Evolutionary conservation across 37 sponge, comb jelly and placozoan species (phyloP).

Genomic region (Crambe crambe): DNA sequence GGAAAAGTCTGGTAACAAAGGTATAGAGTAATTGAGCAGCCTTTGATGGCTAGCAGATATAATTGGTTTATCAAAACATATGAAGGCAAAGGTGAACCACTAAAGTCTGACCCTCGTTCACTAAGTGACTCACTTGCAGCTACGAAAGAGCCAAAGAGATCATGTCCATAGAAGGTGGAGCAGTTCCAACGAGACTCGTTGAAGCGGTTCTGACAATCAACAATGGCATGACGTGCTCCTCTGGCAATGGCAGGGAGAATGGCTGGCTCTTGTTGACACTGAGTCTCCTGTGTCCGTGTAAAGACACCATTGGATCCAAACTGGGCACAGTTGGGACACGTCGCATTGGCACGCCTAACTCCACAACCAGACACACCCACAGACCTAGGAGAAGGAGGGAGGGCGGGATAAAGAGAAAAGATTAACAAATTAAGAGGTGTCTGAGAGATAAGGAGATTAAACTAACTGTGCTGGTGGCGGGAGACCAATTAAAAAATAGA

Average conservation of each 20-base stretch:
- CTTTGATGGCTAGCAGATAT: too few species aligned
- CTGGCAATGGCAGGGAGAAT: constrained; percentile 26
- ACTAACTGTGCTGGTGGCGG: too few species aligned
- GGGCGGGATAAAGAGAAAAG: not conserved
- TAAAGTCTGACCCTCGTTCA: too few species aligned
- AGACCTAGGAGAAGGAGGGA: constrained; percentile 15
- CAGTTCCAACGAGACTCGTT: constrained; percentile 56
- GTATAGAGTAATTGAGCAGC: too few species aligned
- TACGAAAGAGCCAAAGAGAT: constrained; percentile 55
- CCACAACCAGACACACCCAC: constrained; percentile 13
- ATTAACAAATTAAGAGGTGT: not conserved
- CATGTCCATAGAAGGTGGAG: constrained; percentile 37
- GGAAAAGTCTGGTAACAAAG: too few species aligned
- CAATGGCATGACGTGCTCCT: constrained; percentile 26
- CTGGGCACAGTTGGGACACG: constrained; percentile 20
- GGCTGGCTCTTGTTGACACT: constrained; percentile 7
- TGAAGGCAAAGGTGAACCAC: too few species aligned
- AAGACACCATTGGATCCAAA: not conserved
- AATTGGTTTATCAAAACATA: too few species aligned
- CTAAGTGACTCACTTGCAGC: constrained; percentile 34
- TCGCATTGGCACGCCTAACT: not conserved
- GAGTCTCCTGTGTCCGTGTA: not conserved
- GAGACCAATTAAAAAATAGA: too few species aligned
- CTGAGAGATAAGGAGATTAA: too few species aligned
- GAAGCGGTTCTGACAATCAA: constrained; percentile 53